Evolutionary conservation across 2,888 invertebrate genomes (phyloP).

Genomic region (Mesodorylaimus sp.): DNA sequence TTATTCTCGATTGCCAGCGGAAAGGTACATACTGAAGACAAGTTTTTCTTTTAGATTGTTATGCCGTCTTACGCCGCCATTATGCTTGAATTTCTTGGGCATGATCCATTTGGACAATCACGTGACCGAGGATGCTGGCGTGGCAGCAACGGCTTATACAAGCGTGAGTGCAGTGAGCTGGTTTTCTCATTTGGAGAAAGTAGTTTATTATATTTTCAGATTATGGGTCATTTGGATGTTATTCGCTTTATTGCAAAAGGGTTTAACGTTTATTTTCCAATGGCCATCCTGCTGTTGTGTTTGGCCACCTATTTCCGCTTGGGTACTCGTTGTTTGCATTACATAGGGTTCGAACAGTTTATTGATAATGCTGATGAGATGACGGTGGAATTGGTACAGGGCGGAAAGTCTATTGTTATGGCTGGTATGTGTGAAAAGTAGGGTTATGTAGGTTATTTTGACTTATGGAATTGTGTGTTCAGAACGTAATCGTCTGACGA

Average conservation of each 20-base stretch:
- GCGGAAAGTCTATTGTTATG: conserved; percentile 74
- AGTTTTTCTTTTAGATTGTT: conserved; percentile 48
- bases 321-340: conserved; percentile 68
- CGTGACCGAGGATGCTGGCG: conserved; percentile 16
- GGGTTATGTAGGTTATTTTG: too few relatives aligned
- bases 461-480: too few relatives aligned
- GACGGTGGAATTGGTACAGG: conserved; percentile 75
- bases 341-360: conserved; percentile 90
- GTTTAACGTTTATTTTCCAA: conserved; percentile 97
- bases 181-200: neutral
- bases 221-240: conserved; percentile 99
- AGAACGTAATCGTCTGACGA: conserved; percentile 16
- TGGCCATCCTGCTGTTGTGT: conserved; percentile 79
- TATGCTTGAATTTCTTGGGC: conserved; percentile 93
- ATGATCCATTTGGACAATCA: conserved; percentile 87
- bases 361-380: conserved; percentile 80
- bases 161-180: conserved; percentile 39
- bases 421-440: too few relatives aligned
- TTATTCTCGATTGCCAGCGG: neutral
- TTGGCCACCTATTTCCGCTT: conserved; percentile 79
- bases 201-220: conserved; percentile 35
- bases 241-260: conserved; percentile 87
- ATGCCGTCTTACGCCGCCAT: conserved; percentile 85
- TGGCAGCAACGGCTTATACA: conserved; percentile 59
- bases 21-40: neutral